Percentiles rank a stretch among this genome's conserved stretches.
phyloP scores from a whole-genome alignment of 2,888 invertebrate genomes.

The Apoda limacodes region DNA sequence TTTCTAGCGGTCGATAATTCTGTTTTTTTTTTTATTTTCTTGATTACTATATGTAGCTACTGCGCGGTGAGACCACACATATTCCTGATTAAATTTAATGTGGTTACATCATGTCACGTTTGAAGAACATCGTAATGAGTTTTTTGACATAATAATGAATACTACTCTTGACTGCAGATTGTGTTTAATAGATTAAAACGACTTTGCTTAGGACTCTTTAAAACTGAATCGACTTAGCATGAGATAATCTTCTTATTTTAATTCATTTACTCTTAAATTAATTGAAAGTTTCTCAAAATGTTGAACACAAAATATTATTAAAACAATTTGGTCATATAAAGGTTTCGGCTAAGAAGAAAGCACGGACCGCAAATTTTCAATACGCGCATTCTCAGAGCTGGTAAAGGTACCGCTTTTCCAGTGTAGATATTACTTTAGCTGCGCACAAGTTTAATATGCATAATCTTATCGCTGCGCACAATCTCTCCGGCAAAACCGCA shows the following conservation, averaged over 20 bases:
- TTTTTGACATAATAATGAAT: constrained; percentile 40
- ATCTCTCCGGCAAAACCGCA: constrained; percentile 59
- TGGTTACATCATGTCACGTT: constrained; percentile 49
- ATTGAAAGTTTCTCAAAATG: no score
- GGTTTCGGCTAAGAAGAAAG: no score
- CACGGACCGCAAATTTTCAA: constrained; percentile 52
- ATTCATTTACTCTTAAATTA: no score
- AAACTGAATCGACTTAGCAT: no score
- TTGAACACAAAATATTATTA: no score
- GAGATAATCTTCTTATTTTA: no score
- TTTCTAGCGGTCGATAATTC: constrained; percentile 39
- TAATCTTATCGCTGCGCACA: constrained; percentile 67
- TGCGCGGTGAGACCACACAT: constrained; percentile 58
- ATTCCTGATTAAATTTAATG: constrained; percentile 53
- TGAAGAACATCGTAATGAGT: constrained; percentile 42
- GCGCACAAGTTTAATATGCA: constrained; percentile 68
- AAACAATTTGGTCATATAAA: no score
- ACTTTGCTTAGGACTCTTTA: no score
- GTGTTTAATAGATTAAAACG: no score
- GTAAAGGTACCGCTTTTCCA: constrained; percentile 54
- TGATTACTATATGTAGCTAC: constrained; percentile 43
- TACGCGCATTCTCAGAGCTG: constrained; percentile 29
- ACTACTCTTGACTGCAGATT: constrained; percentile 24
- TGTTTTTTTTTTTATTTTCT: constrained; percentile 38
- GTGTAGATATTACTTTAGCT: constrained; percentile 65